Percentiles rank a stretch among this genome's conserved stretches.
Conservation (phyloP, 2,888 invertebrate species). For the Caenorhabditis becei region DNA sequence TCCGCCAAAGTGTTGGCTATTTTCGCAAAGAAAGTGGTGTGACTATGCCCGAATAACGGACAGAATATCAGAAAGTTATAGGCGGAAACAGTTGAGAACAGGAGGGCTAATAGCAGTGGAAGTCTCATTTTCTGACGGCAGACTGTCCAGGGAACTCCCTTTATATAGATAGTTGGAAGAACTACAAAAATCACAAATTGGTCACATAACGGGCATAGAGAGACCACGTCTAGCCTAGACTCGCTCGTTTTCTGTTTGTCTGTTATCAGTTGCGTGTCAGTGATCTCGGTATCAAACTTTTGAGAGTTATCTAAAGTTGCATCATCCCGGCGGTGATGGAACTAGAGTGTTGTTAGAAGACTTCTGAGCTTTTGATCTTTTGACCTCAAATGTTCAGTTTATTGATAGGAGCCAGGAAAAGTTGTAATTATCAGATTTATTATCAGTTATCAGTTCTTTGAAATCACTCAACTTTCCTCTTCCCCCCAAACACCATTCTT, state of each 20-base stretch:
- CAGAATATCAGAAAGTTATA: conserved; percentile 51
- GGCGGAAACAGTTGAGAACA: neutral
- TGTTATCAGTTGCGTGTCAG: neutral
- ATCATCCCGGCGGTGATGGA: no score
- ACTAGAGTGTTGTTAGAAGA: no score
- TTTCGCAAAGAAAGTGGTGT: conserved; percentile 39
- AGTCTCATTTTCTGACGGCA: no score
- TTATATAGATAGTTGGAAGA: neutral
- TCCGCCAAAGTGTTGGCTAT: conserved; percentile 48
- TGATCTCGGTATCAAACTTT: no score
- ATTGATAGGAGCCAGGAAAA: no score
- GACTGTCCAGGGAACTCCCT: no score
- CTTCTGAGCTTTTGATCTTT: no score
- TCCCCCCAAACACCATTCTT: neutral
- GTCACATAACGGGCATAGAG: neutral
- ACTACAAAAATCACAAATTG: neutral
- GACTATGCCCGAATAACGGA: conserved; percentile 51
- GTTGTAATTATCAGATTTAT: no score
- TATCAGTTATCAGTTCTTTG: no score
- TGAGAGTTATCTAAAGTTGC: no score
- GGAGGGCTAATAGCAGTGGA: neutral
- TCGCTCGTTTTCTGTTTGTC: neutral
- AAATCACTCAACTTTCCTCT: neutral
- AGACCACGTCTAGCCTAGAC: neutral
- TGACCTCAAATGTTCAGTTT: no score